Evolutionary conservation across 2,113 vertebrate species (phyloP).

Genomic region (Falcunculus frontatus): DNA sequence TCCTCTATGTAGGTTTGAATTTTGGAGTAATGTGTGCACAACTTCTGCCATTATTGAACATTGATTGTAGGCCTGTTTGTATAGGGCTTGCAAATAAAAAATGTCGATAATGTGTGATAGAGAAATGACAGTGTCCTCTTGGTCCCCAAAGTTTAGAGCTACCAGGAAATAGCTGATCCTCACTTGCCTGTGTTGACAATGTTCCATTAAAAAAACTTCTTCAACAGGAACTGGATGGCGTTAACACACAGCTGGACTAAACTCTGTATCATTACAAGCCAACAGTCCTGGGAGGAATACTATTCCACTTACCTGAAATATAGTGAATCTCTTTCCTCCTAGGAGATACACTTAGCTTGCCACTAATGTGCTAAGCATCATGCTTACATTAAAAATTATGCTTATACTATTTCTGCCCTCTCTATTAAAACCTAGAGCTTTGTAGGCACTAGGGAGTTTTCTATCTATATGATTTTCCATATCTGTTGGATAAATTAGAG

Average conservation of each 20-base stretch:
- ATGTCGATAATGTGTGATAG: background rate
- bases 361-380: conserved; percentile 29
- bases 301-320: background rate
- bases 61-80: background rate
- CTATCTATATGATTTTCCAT: conserved; percentile 47
- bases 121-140: background rate
- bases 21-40: background rate
- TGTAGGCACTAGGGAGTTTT: conserved; percentile 59
- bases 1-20: background rate
- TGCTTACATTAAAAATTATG: conserved; percentile 45
- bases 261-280: background rate
- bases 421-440: conserved; percentile 53
- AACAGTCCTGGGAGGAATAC: background rate
- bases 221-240: background rate
- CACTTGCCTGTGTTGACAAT: background rate
- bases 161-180: background rate
- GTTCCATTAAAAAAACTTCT: background rate
- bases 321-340: background rate
- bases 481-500: conserved; percentile 58
- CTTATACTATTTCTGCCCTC: conserved; percentile 40
- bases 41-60: background rate
- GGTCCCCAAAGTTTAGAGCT: background rate
- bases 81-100: background rate
- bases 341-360: background rate
- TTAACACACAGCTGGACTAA: background rate